Base-by-base conservation (phyloP, 1,140 invertebrate species). In the Bacillus rossius region DNA sequence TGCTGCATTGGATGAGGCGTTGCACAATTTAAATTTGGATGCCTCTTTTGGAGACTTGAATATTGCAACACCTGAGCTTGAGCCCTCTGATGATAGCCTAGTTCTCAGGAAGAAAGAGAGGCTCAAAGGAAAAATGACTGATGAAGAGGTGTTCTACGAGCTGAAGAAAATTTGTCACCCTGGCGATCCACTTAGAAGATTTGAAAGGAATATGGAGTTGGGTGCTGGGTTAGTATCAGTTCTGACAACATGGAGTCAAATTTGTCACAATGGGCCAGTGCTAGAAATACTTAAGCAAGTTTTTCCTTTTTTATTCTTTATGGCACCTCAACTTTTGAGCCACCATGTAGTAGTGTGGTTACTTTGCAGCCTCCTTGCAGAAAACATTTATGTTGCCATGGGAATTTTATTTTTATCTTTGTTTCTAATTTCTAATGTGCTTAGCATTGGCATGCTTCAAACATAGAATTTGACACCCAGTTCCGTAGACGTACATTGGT, bases 101-200 rank as follows among this genome's bases (percentile, higher is more conserved):
- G 20, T 73, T 59, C 34, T 73, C 55, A 72, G 84, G 65, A 73
- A 80, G 72, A 79, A 83, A 68, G 79, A 85, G 69, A 75, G 75
- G 59, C 7, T 50, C 7, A 23, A 10, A 8, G 43, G 34, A 1
- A 79, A 76, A 61, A 67, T 90, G 61, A 84, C 77, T 29, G 93
- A 97, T 71, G 86, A 89, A 57, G 89, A 96, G 75, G 85, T 98
- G 14, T 88, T 92, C 73, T 84, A 84, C 37, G 90, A 93, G 70
- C 79, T 99, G 64, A 77, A 82, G 72, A 77, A 83, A 68, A 87
- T 92, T 64, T 92, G 89, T 63, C 88, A 89, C 67, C 75, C 77
- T 2, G 84, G 84, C 40, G 83, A 94, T 75, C 90, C 91, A 0
- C 82, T 88, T 63, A 74, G 84, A 29, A 85, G 91, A 61, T 97